Evolutionary conservation across 2,888 invertebrate species (phyloP), one percentile per base, ranked within the genome.

Genomic region (Orchestes rusci): DNA sequence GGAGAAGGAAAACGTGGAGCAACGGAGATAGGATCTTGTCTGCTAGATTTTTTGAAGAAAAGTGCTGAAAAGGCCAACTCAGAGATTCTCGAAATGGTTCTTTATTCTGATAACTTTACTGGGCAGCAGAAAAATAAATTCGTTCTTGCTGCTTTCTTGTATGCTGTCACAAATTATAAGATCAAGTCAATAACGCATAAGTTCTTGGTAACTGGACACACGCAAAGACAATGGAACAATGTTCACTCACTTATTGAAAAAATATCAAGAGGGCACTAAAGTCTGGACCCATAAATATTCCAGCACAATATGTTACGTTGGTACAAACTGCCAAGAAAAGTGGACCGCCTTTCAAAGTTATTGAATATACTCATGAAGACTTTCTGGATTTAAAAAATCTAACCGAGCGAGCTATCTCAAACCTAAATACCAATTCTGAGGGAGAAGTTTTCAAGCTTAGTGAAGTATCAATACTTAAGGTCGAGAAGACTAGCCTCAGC

Each of bases 51-150:
- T 10, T 23, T 23, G 23, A 23, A n/a, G 39, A 20, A 30, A 28
- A 17, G 27, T 38, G 5, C 33, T 32, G 16, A n/a, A n/a, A 30
- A 27, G 16, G 35, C 40, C 23, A 17, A 47, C 43, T n/a, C n/a
- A n/a, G 42, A 42, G 18, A 32, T 39, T 30, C 19, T 43, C 10
- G 46, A 47, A 28, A 32, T 49, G 18, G 28, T 43, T 10, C 43
- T 49, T n/a, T 46, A 49, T 34, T 32, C 2, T 13, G 23, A 23
- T 23, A 23, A 23, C 10, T 23, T 5, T 23, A 10, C 7, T 5
- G 23, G 23, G 10, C 23, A 23, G 10, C 10, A 10, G 7, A 23
- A 23, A 23, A 23, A 23, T 23, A 23, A 23, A 23, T 23, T 23
- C 10, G 10, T 23, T 23, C 5, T 23, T 7, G 23, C 23, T 7